Evolutionary conservation across 2,888 invertebrate genomes (phyloP).

Genomic region (Panorpa germanica): DNA sequence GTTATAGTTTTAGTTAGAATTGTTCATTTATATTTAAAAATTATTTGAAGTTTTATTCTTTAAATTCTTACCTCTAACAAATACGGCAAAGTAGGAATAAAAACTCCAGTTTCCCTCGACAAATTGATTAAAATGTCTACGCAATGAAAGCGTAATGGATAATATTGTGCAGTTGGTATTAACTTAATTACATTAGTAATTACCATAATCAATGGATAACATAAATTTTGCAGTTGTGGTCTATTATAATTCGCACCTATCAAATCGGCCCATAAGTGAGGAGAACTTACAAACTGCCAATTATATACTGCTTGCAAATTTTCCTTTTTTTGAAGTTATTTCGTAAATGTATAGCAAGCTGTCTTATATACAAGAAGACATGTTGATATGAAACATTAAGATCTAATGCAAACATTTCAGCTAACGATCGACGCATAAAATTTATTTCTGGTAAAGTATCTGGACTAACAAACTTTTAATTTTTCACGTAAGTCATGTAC

Average conservation of each 20-base stretch:
- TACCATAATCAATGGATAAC: constrained; percentile 85
- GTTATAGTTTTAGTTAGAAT: constrained; percentile 6
- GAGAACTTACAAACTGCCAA: constrained; percentile 93
- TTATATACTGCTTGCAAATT: constrained; percentile 88
- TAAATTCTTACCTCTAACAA: no score
- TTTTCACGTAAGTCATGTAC: constrained; percentile 86
- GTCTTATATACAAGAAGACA: constrained; percentile 85
- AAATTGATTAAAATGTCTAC: constrained; percentile 63
- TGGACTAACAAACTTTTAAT: constrained; percentile 84
- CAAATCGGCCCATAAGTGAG: constrained; percentile 78
- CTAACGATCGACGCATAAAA: constrained; percentile 84
- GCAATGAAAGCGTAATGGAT: constrained; percentile 85
- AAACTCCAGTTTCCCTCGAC: constrained; percentile 54
- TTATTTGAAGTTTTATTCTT: no score
- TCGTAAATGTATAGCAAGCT: constrained; percentile 84
- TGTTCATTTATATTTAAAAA: no score
- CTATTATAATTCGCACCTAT: no score
- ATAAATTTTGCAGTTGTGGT: constrained; percentile 59
- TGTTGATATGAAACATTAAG: constrained; percentile 68
- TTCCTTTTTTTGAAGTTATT: constrained; percentile 81
- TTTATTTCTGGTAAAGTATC: constrained; percentile 72
- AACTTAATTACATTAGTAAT: constrained; percentile 75
- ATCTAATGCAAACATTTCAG: constrained; percentile 78
- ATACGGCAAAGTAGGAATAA: constrained; percentile 73
- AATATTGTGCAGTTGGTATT: constrained; percentile 79